Conservation (phyloP, 2,797 vertebrate species). For the Caiman crocodilus region DNA sequence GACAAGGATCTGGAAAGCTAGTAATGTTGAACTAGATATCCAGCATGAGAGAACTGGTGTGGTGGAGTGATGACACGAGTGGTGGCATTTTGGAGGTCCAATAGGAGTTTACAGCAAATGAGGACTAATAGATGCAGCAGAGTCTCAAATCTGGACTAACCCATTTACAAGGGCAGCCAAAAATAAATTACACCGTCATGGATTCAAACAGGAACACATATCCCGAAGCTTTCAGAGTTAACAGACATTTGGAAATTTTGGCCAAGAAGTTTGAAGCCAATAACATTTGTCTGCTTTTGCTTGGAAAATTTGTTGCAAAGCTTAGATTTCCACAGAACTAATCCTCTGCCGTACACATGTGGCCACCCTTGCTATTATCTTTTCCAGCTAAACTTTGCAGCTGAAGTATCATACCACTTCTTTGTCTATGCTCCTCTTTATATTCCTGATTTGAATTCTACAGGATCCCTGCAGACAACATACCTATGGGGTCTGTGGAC, state of each 20-base stretch:
- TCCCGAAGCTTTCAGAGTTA: background rate
- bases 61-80: rapidly evolving
- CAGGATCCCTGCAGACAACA: rapidly evolving
- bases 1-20: too few relatives aligned
- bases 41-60: too few relatives aligned
- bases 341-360: background rate
- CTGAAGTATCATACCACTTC: background rate
- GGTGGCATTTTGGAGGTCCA: background rate
- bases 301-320: background rate
- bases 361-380: background rate
- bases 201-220: background rate
- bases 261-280: background rate
- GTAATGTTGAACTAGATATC: too few relatives aligned
- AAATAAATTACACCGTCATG: background rate
- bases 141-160: background rate
- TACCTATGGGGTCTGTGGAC: background rate
- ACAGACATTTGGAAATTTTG: background rate
- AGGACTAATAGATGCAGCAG: background rate
- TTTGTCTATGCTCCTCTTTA: background rate
- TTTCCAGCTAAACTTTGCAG: background rate
- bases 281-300: background rate
- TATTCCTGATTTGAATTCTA: background rate
- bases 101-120: background rate
- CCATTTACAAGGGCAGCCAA: background rate
- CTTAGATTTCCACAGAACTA: background rate